A percentile compares a stretch with the other conserved stretches of the same genome.
Evolutionary conservation across 2,797 vertebrate genomes (phyloP).

Genomic region (Poeciliopsis paucimaculata): DNA sequence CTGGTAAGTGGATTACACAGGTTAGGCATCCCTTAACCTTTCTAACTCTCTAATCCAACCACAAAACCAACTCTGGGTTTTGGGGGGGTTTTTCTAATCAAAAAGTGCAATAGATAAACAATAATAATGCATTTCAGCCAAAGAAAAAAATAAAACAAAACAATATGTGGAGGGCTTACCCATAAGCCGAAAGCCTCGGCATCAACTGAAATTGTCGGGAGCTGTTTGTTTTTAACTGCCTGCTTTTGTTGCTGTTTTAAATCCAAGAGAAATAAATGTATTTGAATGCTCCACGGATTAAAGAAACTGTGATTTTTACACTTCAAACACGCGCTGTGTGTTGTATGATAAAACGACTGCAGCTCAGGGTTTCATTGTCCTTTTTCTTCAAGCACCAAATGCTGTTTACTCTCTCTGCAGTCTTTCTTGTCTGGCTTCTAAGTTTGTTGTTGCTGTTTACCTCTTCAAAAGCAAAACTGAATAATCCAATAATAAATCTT

Average conservation of each 20-base stretch:
- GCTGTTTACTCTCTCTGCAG: slow-evolving; percentile 66
- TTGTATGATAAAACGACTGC: slow-evolving; percentile 73
- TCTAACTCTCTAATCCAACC: slow-evolving; percentile 75
- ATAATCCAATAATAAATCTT: slow-evolving; percentile 69
- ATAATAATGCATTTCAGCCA: slow-evolving; percentile 74
- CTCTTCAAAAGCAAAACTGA: slow-evolving; percentile 58
- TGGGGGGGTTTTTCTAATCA: slow-evolving; percentile 64
- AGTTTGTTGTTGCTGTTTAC: slow-evolving; percentile 64
- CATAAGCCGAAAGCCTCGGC: slow-evolving; percentile 52
- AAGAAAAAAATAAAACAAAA: slow-evolving; percentile 72
- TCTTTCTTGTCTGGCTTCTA: slow-evolving; percentile 52
- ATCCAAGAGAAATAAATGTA: slow-evolving; percentile 78
- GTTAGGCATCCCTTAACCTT: slow-evolving; percentile 66
- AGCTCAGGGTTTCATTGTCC: slow-evolving; percentile 72
- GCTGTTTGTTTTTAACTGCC: slow-evolving; percentile 77
- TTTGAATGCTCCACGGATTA: slow-evolving; percentile 81
- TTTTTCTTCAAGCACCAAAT: slow-evolving; percentile 57
- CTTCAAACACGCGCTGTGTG: slow-evolving; percentile 76
- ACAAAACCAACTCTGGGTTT: slow-evolving; percentile 39
- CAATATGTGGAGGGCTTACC: slow-evolving; percentile 72
- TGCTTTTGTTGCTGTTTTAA: slow-evolving; percentile 80
- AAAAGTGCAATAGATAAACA: slow-evolving; percentile 76
- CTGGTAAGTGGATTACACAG: slow-evolving; percentile 68
- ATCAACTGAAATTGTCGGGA: slow-evolving; percentile 40
- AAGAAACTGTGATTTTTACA: slow-evolving; percentile 74